Evolutionary conservation across 2,113 vertebrate species (phyloP).

Genomic region (Microtus ochrogaster): DNA sequence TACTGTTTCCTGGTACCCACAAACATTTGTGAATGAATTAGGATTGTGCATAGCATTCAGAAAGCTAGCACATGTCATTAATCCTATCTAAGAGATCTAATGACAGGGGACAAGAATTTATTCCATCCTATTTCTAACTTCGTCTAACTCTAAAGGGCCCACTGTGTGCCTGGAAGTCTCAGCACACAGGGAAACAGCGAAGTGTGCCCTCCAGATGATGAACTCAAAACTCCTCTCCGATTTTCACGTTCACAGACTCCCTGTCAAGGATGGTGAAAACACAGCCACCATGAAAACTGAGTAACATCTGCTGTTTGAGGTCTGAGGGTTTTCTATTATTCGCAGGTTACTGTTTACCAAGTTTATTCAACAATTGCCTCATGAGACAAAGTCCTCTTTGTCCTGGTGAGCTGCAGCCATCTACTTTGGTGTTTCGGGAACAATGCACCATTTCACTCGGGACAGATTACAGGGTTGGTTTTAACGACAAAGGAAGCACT

Average conservation of each 20-base stretch:
- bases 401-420: conserved; percentile 12
- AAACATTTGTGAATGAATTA: conserved; percentile 40
- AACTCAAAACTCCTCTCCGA: conserved; percentile 45
- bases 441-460: conserved; percentile 55
- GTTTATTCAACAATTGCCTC: conserved; percentile 51
- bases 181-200: background rate
- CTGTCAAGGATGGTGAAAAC: conserved; percentile 38
- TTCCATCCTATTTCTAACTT: conserved; percentile 17
- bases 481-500: conserved; percentile 68
- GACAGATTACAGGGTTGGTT: conserved; percentile 72
- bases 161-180: background rate
- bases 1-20: background rate
- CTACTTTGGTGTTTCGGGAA: conserved; percentile 52
- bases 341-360: conserved; percentile 67
- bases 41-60: background rate
- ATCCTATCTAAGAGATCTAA: background rate
- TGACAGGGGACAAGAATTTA: background rate
- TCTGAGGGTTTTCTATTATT: conserved; percentile 58
- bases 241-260: conserved; percentile 43
- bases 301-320: conserved; percentile 53
- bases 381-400: conserved; percentile 58
- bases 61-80: background rate
- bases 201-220: background rate
- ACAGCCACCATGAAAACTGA: conserved; percentile 29
- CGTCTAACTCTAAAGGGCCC: background rate